phyloP scores from a whole-genome alignment of 1,140 invertebrate species.

The Zaprionus tsacasi region DNA sequence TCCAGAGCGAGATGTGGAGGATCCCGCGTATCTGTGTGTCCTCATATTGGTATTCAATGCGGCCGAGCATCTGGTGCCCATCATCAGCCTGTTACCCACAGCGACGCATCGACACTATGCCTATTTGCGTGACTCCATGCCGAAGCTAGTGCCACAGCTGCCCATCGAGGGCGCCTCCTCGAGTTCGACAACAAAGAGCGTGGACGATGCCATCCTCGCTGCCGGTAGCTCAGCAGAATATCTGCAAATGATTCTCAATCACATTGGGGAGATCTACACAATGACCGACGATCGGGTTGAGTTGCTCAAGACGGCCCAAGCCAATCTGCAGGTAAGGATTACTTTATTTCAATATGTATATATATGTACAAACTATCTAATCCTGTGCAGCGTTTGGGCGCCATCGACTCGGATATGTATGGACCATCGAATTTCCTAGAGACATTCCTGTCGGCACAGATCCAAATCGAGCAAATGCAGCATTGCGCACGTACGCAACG shows the following conservation, averaged over 20 bases:
- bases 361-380: not conserved
- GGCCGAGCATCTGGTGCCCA: slow-evolving; percentile 94
- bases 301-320: slow-evolving; percentile 89
- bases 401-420: slow-evolving; percentile 92
- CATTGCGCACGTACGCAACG: slow-evolving; percentile 67
- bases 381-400: slow-evolving; percentile 86
- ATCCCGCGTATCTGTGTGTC: slow-evolving; percentile 95
- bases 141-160: slow-evolving; percentile 94
- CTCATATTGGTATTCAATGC: slow-evolving; percentile 98
- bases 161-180: slow-evolving; percentile 86
- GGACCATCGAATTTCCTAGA: slow-evolving; percentile 94
- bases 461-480: slow-evolving; percentile 85
- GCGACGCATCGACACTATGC: slow-evolving; percentile 96
- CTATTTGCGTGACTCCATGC: slow-evolving; percentile 97
- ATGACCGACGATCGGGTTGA: slow-evolving; percentile 83
- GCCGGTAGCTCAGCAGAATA: slow-evolving; percentile 86
- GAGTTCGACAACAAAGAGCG: slow-evolving; percentile 47
- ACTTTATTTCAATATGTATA: not conserved
- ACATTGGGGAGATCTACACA: slow-evolving; percentile 88
- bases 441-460: slow-evolving; percentile 90
- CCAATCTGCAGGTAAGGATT: slow-evolving; percentile 86
- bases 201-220: slow-evolving; percentile 57
- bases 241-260: slow-evolving; percentile 89
- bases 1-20: slow-evolving; percentile 97
- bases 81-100: slow-evolving; percentile 95